Evolutionary conservation across 2,888 invertebrate species (phyloP), one percentile per base, ranked within the genome.

Genomic region (Tetheella fluctuosa): DNA sequence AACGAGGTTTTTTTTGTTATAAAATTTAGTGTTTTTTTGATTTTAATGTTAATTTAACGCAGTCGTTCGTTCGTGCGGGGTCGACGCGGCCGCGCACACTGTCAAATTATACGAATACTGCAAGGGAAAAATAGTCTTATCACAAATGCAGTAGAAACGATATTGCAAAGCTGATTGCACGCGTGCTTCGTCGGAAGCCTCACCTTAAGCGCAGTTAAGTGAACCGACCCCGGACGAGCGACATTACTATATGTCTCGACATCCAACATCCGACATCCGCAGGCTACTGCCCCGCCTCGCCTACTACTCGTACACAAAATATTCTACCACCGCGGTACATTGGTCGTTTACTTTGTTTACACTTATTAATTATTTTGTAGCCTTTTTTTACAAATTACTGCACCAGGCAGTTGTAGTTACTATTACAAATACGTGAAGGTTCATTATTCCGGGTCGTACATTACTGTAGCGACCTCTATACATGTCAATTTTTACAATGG

Each of bases 1-100:
- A 86, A 84, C 85, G 88, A 88, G 86, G 86, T 88, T 85, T 76
- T n/a, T 72, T 81, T 77, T 77, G 76, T 74, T 77, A 82, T 74
- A 82, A 80, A 80, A 81, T 76, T 76, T 80, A 74, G 75, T 76
- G 72, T 63, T 68, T 70, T 68, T 61, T 54, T 63, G 52, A 68
- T 67, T 66, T 71, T 66, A 67, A 71, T 74, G 72, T 69, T 71
- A 68, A 71, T 72, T 69, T 7, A 72, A 69, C 67, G 70, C 71
- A 69, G 74, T 67, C 70, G 77, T 55, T 37, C 17, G 37, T 55
- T 30, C 30, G 54, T 54, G 28, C 10, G 25, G 30, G 25, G 30
- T 54, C 25, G 25, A 25, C 37, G 37, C 34, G 10, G 1, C 37
- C 5, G 39, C 39, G 39, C 5, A 5, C 5, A 10, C 54, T 55